Base-by-base conservation (phyloP, 2,888 invertebrate genomes). In the Serripes groenlandicus region DNA sequence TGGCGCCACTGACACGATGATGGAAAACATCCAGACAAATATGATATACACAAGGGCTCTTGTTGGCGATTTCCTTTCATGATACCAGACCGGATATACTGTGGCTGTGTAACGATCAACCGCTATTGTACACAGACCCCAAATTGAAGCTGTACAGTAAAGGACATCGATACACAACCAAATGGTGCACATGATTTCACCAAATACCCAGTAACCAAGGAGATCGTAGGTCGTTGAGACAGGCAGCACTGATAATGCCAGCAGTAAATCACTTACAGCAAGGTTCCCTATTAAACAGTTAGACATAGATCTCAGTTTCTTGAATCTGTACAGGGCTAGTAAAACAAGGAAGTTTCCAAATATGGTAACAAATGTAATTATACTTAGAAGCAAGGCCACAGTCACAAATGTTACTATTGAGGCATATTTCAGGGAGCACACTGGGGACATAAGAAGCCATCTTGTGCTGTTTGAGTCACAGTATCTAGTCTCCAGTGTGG, bases 111-210 rank as follows among this genome's bases (percentile, higher is more conserved):
- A 95, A 1, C 95, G 90, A 83, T 95, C 95, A 18, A 94, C 92
- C 4, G 94, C 94, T 30, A 95, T 94, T 32, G 94, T 93, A 79
- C 94, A 93, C 30, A 95, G 88, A 56, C 94, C 94, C 95, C 95
- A 95, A 30, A 95, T 94, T 21, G 94, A 94, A 3, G 95, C 95
- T 4, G 94, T 95, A 87, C 94, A 95, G 86, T 93, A 94, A 23
- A 95, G 89, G 0, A 94, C 94, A 85, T 95, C 95, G 11, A 93
- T 90, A 66, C 89, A 90, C 23, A 94, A 82, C 94, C 94, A 94
- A 23, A 93, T 76, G 26, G 91, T 92, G 76, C 94, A 95, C 86
- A 93, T 90, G 1, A 89, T 86, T 73, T 91, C 85, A 7, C 94
- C 94, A 80, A 94, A 94, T 34, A 93, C 89, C 95, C 95, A 95